Conservation (phyloP, 2,888 invertebrate species). For the Empis stercorea region DNA sequence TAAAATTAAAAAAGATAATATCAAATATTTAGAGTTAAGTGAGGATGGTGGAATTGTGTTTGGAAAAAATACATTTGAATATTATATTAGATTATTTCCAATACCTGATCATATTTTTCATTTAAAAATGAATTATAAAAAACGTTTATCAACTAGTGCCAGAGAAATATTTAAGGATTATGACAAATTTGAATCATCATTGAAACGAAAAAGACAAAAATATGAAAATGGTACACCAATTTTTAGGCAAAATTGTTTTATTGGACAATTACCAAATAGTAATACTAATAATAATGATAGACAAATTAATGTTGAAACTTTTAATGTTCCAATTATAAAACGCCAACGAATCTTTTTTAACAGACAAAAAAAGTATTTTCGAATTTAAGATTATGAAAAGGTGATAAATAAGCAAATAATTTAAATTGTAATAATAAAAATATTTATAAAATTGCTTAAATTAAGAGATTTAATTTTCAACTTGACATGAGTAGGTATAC, state of each 20-base stretch:
- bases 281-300: background rate
- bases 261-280: conserved; percentile 19
- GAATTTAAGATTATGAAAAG: too few species aligned
- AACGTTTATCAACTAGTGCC: too few species aligned
- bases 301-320: too few species aligned
- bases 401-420: too few species aligned
- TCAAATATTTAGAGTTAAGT: conserved; percentile 20
- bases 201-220: conserved; percentile 8
- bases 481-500: too few species aligned
- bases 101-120: conserved; percentile 24
- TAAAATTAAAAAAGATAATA: conserved; percentile 17
- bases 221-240: conserved; percentile 21
- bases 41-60: conserved; percentile 24
- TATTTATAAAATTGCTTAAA: too few species aligned
- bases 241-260: conserved; percentile 28
- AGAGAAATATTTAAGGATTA: background rate
- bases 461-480: too few species aligned
- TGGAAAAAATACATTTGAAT: conserved; percentile 23
- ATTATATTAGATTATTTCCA: conserved; percentile 27
- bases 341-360: too few species aligned
- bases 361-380: too few species aligned
- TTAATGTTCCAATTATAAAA: too few species aligned
- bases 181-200: background rate
- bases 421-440: too few species aligned
- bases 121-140: conserved; percentile 19